Evolutionary conservation across 1,140 invertebrate genomes (phyloP).

Genomic region (Camponotus floridanus): DNA sequence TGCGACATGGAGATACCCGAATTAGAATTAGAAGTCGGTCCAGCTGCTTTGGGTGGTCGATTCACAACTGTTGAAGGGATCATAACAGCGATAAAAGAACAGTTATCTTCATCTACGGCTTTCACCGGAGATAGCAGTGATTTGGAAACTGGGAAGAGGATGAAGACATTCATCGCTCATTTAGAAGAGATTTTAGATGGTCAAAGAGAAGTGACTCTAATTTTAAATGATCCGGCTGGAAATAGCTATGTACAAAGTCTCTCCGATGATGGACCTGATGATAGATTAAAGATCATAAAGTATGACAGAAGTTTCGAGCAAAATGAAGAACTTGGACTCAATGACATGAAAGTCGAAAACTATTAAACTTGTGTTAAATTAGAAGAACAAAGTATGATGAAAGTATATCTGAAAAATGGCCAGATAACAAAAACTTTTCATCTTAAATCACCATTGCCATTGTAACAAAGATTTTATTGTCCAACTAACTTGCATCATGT

Average conservation of each 20-base stretch:
- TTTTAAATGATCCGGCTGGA: slow-evolving; percentile 98
- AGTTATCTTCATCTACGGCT: slow-evolving; percentile 90
- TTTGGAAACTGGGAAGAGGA: slow-evolving; percentile 85
- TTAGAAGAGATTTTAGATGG: slow-evolving; percentile 91
- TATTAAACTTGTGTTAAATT: slow-evolving; percentile 84
- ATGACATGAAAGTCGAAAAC: slow-evolving; percentile 98
- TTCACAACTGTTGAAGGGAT: slow-evolving; percentile 98
- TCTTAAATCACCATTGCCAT: background rate
- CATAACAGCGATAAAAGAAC: slow-evolving; percentile 89
- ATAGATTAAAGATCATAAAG: slow-evolving; percentile 91
- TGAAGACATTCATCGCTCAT: slow-evolving; percentile 90
- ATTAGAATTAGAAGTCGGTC: slow-evolving; percentile 94
- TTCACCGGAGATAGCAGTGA: slow-evolving; percentile 91
- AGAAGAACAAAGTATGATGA: background rate
- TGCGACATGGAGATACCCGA: slow-evolving; percentile 96
- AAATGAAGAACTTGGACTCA: slow-evolving; percentile 98
- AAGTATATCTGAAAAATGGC: slow-evolving; percentile 10
- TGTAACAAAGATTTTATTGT: slow-evolving; percentile 46
- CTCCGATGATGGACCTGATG: slow-evolving; percentile 90
- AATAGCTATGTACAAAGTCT: slow-evolving; percentile 98
- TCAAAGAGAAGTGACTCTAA: slow-evolving; percentile 89
- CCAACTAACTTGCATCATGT: slow-evolving; percentile 24
- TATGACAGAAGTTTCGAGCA: slow-evolving; percentile 96
- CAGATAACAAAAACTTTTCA: background rate
- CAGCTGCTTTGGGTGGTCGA: slow-evolving; percentile 94